Evolutionary conservation across 2,113 vertebrate species (phyloP).

Genomic region (Pelecanus crispus): DNA sequence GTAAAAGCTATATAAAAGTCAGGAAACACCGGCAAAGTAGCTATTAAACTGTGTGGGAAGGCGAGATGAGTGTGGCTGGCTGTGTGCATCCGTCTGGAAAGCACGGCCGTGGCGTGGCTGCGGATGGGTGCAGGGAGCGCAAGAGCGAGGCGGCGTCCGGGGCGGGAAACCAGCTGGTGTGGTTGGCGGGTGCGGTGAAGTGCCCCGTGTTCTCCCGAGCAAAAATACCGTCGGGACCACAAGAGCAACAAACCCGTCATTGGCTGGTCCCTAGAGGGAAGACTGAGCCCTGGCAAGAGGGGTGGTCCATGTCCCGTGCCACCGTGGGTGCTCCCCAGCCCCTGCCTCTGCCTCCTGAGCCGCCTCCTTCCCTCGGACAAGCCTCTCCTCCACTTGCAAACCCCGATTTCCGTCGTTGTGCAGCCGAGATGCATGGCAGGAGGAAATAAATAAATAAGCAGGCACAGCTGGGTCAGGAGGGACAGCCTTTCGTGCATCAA

Average conservation of each 20-base stretch:
- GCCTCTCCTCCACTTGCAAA: background rate
- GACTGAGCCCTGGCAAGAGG: background rate
- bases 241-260: fast-evolving
- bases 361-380: fast-evolving
- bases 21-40: background rate
- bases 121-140: background rate
- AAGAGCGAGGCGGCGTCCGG: background rate
- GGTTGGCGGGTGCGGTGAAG: background rate
- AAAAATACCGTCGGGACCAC: background rate
- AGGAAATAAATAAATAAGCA: background rate
- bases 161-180: background rate
- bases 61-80: background rate
- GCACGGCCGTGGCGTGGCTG: background rate
- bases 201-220: background rate
- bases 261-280: background rate
- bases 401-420: background rate
- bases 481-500: background rate
- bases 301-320: fast-evolving
- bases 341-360: background rate
- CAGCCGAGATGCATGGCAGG: fast-evolving
- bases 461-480: background rate
- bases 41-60: background rate
- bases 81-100: background rate
- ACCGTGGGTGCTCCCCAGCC: fast-evolving
- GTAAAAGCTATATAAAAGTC: constrained; percentile 21